A percentile compares a stretch with the other conserved stretches of the same genome.
Conservation (phyloP, 1,140 invertebrate genomes). For the Drosophila aff. region DNA sequence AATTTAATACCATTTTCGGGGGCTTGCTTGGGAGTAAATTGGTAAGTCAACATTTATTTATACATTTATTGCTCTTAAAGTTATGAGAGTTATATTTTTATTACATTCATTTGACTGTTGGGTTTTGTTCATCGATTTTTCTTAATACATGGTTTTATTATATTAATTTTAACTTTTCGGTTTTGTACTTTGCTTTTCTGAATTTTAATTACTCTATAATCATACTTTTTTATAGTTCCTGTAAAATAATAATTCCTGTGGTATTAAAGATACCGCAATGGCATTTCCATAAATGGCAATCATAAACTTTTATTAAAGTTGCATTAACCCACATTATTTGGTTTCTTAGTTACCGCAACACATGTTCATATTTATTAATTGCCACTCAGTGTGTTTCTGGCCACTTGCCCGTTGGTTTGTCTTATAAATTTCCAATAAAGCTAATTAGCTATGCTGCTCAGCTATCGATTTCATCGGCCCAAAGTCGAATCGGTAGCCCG, state of each 20-base stretch:
- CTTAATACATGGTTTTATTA: not conserved
- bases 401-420: conserved; percentile 27
- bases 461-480: conserved; percentile 55
- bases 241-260: not conserved
- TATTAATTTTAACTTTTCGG: not conserved
- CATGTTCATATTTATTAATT: conserved; percentile 34
- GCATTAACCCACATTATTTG: conserved; percentile 34
- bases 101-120: not conserved
- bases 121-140: not conserved
- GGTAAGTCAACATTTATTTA: not conserved
- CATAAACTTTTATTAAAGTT: conserved; percentile 12
- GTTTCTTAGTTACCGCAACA: conserved; percentile 24
- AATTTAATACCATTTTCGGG: conserved; percentile 29
- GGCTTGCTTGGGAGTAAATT: conserved; percentile 17
- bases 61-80: not conserved
- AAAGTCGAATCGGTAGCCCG: conserved; percentile 44
- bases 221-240: not conserved
- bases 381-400: conserved; percentile 22
- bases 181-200: not conserved
- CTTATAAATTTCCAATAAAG: conserved; percentile 18
- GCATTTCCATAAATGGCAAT: conserved; percentile 5
- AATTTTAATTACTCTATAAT: too few relatives aligned
- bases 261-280: conserved; percentile 1
- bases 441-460: conserved; percentile 57
- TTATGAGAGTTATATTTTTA: not conserved